Evolutionary conservation across 2,888 invertebrate genomes (phyloP).

Genomic region (Tuta absoluta): DNA sequence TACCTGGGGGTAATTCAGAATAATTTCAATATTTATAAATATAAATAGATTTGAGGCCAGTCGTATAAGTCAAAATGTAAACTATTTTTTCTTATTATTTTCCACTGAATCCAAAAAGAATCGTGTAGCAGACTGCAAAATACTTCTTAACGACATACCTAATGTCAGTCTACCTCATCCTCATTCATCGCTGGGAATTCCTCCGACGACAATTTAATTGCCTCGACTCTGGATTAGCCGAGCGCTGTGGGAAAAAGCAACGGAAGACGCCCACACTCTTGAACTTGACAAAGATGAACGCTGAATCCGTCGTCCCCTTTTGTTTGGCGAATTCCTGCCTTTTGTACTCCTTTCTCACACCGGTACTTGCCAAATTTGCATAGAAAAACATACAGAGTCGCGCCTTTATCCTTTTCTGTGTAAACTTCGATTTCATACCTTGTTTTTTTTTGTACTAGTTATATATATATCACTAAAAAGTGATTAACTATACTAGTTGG

Average conservation of each 20-base stretch:
- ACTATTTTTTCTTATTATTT: too few species aligned
- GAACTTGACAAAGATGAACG: conserved; percentile 22
- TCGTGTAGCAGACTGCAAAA: neutral
- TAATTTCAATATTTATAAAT: too few species aligned
- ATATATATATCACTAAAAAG: too few species aligned
- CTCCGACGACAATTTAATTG: conserved; percentile 45
- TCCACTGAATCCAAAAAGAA: neutral
- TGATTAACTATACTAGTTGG: too few species aligned
- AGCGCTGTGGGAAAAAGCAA: conserved; percentile 46
- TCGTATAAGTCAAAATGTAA: too few species aligned
- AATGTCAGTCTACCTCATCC: neutral
- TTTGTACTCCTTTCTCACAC: conserved; percentile 14
- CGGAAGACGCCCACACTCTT: conserved; percentile 23
- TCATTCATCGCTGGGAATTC: neutral
- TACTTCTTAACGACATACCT: neutral
- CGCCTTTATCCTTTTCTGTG: neutral
- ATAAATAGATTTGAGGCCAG: too few species aligned
- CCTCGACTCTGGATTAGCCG: conserved; percentile 43
- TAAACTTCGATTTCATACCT: too few species aligned
- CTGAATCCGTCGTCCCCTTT: conserved; percentile 14
- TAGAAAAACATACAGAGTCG: neutral
- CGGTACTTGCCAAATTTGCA: neutral
- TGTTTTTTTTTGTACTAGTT: too few species aligned
- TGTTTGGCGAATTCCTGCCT: conserved; percentile 15
- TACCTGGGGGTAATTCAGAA: too few species aligned